These are phyloP conservation scores for Oscheius sp. DNA, from an alignment of 2,888 invertebrate genomes.

Conservation along the genomic window DNA sequence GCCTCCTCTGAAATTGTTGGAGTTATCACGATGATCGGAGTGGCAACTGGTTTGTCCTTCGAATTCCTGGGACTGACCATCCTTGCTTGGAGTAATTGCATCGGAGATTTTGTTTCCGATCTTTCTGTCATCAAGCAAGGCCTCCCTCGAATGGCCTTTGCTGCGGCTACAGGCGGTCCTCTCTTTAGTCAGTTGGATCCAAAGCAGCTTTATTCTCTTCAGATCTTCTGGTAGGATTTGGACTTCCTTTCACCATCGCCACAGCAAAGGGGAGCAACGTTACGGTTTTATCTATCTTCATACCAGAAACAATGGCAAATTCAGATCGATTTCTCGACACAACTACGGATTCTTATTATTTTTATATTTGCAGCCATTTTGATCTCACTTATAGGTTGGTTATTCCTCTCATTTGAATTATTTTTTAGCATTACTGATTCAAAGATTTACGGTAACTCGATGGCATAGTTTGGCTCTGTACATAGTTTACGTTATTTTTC, in stretches of 20 bases:
- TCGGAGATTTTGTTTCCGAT: slow-evolving; percentile 77
- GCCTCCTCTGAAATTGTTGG: slow-evolving; percentile 77
- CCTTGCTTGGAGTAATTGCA: slow-evolving; percentile 78
- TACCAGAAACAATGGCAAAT: no score
- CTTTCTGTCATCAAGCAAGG: slow-evolving; percentile 77
- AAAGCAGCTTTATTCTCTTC: no score
- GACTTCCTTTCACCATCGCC: slow-evolving; percentile 60
- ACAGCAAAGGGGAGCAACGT: slow-evolving; percentile 54
- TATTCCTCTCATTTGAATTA: neutral
- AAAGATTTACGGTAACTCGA: slow-evolving; percentile 32
- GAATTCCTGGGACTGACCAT: slow-evolving; percentile 77
- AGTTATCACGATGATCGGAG: slow-evolving; percentile 75
- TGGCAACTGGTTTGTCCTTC: slow-evolving; percentile 71
- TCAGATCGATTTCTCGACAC: slow-evolving; percentile 42
- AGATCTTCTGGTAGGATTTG: slow-evolving; percentile 65
- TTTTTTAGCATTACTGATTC: slow-evolving; percentile 34
- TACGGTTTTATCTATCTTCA: slow-evolving; percentile 40
- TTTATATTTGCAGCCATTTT: slow-evolving; percentile 35
- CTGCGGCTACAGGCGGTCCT: slow-evolving; percentile 79
- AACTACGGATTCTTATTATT: slow-evolving; percentile 37
- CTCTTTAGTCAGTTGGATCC: no score
- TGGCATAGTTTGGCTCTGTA: slow-evolving; percentile 67
- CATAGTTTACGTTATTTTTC: slow-evolving; percentile 73
- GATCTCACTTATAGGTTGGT: slow-evolving; percentile 33
- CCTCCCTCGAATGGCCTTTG: slow-evolving; percentile 78